A percentile compares a stretch with the other conserved stretches of the same genome.
These are phyloP conservation scores for Xylota sylvarum DNA, from an alignment of 2,888 invertebrate species.

Conservation along the genomic window DNA sequence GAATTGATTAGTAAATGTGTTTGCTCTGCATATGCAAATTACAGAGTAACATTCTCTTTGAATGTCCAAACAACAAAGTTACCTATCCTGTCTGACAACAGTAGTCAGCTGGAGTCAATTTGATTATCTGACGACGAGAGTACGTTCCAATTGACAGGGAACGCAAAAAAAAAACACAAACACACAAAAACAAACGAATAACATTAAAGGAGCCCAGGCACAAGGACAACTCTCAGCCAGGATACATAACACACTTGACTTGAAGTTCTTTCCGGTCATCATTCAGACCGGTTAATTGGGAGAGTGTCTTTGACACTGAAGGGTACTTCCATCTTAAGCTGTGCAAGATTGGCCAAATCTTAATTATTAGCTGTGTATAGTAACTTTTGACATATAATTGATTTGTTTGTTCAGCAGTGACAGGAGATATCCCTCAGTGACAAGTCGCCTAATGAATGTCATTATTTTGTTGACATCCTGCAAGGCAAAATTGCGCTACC, in stretches of 20 bases:
- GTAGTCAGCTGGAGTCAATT: background rate
- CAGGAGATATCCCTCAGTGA: slow-evolving; percentile 7
- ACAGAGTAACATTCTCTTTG: slow-evolving; percentile 19
- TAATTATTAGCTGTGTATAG: background rate
- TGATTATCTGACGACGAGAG: slow-evolving; percentile 9
- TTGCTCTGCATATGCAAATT: slow-evolving; percentile 63
- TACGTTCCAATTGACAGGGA: slow-evolving; percentile 6
- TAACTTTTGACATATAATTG: slow-evolving; percentile 20
- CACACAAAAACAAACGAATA: slow-evolving; percentile 3
- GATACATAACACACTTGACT: background rate
- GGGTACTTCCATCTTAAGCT: background rate
- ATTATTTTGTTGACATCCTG: slow-evolving; percentile 9
- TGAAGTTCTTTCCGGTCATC: background rate
- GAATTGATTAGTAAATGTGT: slow-evolving; percentile 70
- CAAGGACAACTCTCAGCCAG: background rate
- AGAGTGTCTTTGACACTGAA: slow-evolving; percentile 23
- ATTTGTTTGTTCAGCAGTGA: slow-evolving; percentile 15
- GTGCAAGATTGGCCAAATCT: background rate
- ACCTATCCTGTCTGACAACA: background rate
- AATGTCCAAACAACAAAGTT: slow-evolving; percentile 8
- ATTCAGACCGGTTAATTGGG: slow-evolving; percentile 12
- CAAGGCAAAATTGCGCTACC: background rate
- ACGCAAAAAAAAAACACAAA: background rate
- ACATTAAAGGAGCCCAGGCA: background rate
- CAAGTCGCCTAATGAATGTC: slow-evolving; percentile 19